These are phyloP conservation scores for Ophion obscuratus DNA, from an alignment of 2,888 invertebrate genomes.

Conservation along the genomic window DNA sequence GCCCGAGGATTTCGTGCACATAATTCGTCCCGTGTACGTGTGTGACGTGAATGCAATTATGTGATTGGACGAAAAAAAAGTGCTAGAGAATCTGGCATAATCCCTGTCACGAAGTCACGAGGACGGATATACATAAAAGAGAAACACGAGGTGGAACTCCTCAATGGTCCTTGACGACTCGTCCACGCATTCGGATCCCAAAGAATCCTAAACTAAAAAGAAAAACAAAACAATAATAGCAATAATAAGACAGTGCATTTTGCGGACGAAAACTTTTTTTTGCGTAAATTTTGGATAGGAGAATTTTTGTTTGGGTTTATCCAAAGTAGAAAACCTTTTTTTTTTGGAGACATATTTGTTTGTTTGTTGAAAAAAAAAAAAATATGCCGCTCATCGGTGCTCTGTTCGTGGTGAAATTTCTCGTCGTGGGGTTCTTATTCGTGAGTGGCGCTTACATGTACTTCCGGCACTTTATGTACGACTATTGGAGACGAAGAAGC, in stretches of 20 bases:
- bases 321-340: not conserved
- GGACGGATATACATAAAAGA: slow-evolving; percentile 8
- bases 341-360: not conserved
- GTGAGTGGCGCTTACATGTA: slow-evolving; percentile 71
- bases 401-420: slow-evolving; percentile 44
- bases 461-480: slow-evolving; percentile 70
- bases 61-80: not conserved
- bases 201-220: not conserved
- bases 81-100: not conserved
- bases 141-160: not conserved
- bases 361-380: not conserved
- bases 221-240: not conserved
- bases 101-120: not conserved
- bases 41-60: not conserved
- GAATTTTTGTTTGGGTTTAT: not conserved
- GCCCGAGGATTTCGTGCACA: not conserved
- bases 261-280: not conserved
- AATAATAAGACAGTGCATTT: not conserved
- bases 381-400: slow-evolving; percentile 47
- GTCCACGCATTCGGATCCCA: not conserved
- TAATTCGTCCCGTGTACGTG: not conserved
- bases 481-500: slow-evolving; percentile 74
- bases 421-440: slow-evolving; percentile 36
- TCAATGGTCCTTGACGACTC: not conserved
- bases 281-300: not conserved